Evolutionary conservation across 2,113 vertebrate species (phyloP).

Genomic region (Arvicanthis niloticus): DNA sequence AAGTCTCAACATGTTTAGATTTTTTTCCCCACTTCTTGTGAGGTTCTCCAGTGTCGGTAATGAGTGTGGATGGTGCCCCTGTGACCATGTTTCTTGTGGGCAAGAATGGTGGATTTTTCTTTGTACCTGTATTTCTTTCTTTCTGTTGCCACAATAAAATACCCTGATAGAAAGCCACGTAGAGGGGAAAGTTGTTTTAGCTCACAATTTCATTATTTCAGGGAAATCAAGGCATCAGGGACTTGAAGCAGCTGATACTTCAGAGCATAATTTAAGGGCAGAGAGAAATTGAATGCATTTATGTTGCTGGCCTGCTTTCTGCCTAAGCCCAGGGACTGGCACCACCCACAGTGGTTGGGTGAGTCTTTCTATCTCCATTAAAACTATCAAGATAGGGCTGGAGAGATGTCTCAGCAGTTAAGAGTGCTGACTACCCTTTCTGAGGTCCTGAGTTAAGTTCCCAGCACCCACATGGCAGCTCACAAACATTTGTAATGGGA

Average conservation of each 20-base stretch:
- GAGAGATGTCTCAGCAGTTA: too few species aligned
- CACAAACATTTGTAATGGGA: too few species aligned
- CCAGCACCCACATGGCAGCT: too few species aligned
- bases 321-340: background rate
- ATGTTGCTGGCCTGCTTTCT: background rate
- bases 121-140: background rate
- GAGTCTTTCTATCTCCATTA: background rate
- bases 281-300: background rate
- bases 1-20: background rate
- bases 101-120: background rate
- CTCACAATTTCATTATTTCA: background rate
- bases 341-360: too few species aligned
- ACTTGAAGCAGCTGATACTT: background rate
- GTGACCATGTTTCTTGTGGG: fast-evolving
- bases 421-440: too few species aligned
- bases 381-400: background rate
- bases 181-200: background rate
- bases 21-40: background rate
- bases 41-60: background rate
- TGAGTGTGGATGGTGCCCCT: background rate
- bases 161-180: background rate
- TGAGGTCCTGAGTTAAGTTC: too few species aligned
- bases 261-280: background rate
- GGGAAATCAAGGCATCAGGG: background rate
- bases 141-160: background rate